These are phyloP conservation scores for Ictidomys tridecemlineatus DNA, from an alignment of 2,113 vertebrate genomes.

Conservation along the genomic window DNA sequence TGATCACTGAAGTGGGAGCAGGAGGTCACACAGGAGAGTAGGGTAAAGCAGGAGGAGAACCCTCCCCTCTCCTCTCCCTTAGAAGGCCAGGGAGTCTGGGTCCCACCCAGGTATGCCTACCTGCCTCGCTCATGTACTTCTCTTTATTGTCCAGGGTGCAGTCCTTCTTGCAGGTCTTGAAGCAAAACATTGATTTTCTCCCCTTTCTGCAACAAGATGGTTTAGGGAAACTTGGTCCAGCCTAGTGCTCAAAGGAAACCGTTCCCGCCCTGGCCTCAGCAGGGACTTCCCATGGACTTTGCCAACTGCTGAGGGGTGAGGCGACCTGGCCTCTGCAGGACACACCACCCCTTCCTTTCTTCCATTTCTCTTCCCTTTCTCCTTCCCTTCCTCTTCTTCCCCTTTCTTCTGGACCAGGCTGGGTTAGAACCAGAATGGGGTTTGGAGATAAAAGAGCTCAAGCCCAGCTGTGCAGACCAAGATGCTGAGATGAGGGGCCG, in stretches of 20 bases:
- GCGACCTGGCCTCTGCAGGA: background rate
- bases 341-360: background rate
- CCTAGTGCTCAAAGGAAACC: no score
- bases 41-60: no score
- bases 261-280: accelerated
- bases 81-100: no score
- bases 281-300: accelerated
- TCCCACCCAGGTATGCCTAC: slow-evolving; percentile 76
- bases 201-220: slow-evolving; percentile 87
- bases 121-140: slow-evolving; percentile 84
- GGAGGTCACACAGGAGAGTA: no score
- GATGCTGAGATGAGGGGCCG: background rate
- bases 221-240: background rate
- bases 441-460: background rate
- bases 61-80: no score
- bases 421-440: background rate
- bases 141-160: slow-evolving; percentile 94
- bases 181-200: slow-evolving; percentile 91
- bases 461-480: background rate
- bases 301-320: background rate
- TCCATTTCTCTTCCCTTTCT: background rate
- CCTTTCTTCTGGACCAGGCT: background rate
- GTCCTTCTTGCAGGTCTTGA: slow-evolving; percentile 97
- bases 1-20: no score
- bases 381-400: background rate